Base-by-base conservation (phyloP, 2,797 vertebrate genomes). In the Pelobates cultripes region DNA sequence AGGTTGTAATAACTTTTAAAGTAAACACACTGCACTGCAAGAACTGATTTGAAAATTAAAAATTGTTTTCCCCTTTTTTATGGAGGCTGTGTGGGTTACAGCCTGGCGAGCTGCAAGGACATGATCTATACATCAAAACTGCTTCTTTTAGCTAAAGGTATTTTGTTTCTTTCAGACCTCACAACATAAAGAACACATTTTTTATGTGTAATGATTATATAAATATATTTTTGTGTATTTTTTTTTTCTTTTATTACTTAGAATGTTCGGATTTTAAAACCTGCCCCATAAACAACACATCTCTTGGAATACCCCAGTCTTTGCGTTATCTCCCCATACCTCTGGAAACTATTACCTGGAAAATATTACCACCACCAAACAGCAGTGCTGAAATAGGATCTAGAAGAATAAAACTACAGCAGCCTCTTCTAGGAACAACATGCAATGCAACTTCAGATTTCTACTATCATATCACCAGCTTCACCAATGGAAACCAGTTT, bases 281-380 rank as follows among this genome's bases (percentile, higher is more conserved):
- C 1, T 97, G 96, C 87, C 28, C 87, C 1, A n/a, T 73, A 84
- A 85, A 7, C 57, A n/a, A 75, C 43, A 85, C 86, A 67, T 6
- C 12, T 1, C 94, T 99, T 80, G 83, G 15, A 0, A 88, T 97
- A 28, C 96, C 96, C 0, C 0, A 43, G 0, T 64, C 92, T 86
- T 86, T 94, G 28, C 70, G 90, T n/a, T 92, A 86, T 4, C 90
- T 99, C 17, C 96, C 93, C 0, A 87, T 95, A 66, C 88, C 85
- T 0, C 92, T 98, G 15, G 88, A 91, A 1, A 93, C 86, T 84
- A 95, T 96, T 87, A 93, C 90, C 51, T 99, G 97, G 97, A 88
- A 92, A 83, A 28, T 99, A 40, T 85, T 41, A 10, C 89, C 94
- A 79, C 92, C 94, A 0, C 70, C 91, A 73, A 40, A 92, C 53